Percentiles rank a stretch among this genome's conserved stretches.
These are phyloP conservation scores for Danionella dracula DNA, from an alignment of 2,797 vertebrate species.

Conservation along the genomic window DNA sequence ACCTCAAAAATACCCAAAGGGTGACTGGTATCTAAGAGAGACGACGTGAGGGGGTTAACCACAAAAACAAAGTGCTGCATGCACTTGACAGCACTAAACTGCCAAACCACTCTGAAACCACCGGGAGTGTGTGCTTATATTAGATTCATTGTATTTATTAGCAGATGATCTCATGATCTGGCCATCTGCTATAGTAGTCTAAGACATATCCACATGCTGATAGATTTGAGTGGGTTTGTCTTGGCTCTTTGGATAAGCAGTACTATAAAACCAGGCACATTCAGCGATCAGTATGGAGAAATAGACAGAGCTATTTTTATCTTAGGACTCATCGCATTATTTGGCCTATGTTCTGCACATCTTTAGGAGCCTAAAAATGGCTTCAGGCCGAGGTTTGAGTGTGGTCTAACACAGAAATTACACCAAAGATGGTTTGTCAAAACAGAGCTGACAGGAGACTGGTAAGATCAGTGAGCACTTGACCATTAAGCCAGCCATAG, in stretches of 20 bases:
- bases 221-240: conserved; percentile 27
- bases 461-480: conserved; percentile 15
- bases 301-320: conserved; percentile 51
- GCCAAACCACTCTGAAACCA: conserved; percentile 57
- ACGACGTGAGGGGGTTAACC: conserved; percentile 16
- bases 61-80: conserved; percentile 49
- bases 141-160: conserved; percentile 35
- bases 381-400: conserved; percentile 43
- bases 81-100: conserved; percentile 44
- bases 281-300: conserved; percentile 40
- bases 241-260: conserved; percentile 24
- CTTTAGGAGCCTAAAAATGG: conserved; percentile 11
- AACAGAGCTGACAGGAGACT: conserved; percentile 28
- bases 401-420: conserved; percentile 53
- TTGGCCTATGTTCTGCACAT: conserved; percentile 29
- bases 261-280: conserved; percentile 26
- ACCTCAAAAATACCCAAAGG: conserved; percentile 41
- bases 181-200: conserved; percentile 40
- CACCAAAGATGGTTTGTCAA: conserved; percentile 43
- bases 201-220: conserved; percentile 38
- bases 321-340: conserved; percentile 28
- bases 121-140: conserved; percentile 21
- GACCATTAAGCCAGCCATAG: too few relatives aligned
- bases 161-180: conserved; percentile 41
- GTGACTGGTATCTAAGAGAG: conserved; percentile 37